A percentile compares a stretch with the other conserved stretches of the same genome.
Evolutionary conservation across 2,113 vertebrate species (phyloP).

Genomic region (Zootoca vivipara): DNA sequence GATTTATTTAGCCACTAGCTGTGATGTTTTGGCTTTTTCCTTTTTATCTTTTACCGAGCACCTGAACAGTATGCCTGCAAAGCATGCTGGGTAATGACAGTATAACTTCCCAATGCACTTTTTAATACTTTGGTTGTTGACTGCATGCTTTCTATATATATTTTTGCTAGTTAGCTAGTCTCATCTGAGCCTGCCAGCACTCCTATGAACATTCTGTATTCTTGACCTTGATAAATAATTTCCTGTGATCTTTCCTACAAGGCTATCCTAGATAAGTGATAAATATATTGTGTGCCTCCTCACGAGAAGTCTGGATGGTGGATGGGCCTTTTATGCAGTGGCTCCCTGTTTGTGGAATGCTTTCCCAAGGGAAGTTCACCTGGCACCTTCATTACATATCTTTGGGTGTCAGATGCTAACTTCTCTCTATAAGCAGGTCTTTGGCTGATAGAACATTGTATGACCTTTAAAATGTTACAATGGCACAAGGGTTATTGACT

Average conservation of each 20-base stretch:
- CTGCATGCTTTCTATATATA: background rate
- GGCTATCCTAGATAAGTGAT: background rate
- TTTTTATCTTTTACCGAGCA: background rate
- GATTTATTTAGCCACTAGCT: background rate
- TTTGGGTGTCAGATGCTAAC: too few relatives aligned
- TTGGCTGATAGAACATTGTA: too few relatives aligned
- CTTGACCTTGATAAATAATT: background rate
- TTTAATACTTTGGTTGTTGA: background rate
- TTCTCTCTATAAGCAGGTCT: too few relatives aligned
- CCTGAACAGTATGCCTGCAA: background rate
- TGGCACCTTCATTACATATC: too few relatives aligned
- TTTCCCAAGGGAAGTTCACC: too few relatives aligned
- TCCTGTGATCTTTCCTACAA: background rate
- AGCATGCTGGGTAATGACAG: accelerated
- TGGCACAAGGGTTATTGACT: too few relatives aligned
- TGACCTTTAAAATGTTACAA: too few relatives aligned
- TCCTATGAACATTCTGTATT: background rate
- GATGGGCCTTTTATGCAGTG: too few relatives aligned
- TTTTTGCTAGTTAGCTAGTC: background rate
- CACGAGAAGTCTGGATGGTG: too few relatives aligned
- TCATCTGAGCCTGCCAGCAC: background rate
- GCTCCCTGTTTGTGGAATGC: too few relatives aligned
- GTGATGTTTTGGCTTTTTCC: accelerated
- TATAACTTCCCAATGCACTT: background rate
- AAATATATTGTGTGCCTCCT: slow-evolving; percentile 3